Base-by-base conservation (phyloP, 1,140 invertebrate species). In the Maniola jurtina region DNA sequence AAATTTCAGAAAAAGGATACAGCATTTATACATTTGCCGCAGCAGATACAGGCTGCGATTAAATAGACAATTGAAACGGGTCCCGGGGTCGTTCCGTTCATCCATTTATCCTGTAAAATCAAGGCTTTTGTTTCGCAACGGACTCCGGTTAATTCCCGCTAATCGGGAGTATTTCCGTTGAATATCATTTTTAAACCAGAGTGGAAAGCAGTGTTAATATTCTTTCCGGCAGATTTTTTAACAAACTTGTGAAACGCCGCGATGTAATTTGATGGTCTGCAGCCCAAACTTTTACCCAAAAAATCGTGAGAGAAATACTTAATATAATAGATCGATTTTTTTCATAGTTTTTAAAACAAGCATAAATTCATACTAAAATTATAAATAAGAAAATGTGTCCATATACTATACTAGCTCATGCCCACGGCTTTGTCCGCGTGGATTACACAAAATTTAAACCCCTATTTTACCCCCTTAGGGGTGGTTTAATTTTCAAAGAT, bases 1-100 rank as follows among this genome's bases (percentile, higher is more conserved):
- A 42, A 11, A 9, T 6, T 42, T 50, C 36, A 61, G 59, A 64
- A 16, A 61, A 73, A 67, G 67, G 72, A 55, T 64, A 81, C 81
- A 86, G 45, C 70, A 76, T 81, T 83, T 76, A 64, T 80, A 79
- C 81, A 83, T 82, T 86, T 80, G 77, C 73, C 73, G 62, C 72
- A 68, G 69, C 25, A 25, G 25, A 25, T 59, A 64, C 68, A 65
- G 72, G 62, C 48, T 66, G 62, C 76, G 75, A 80, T 85, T 80
- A 83, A 74, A 66, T 68, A 75, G 72, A 77, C 75, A 70, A 79
- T 76, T 66, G 68, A 71, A 64, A 70, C 72, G 71, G 65, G 64
- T 36, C 69, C 66, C 64, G 68, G 71, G 70, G 71, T 70, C 66
- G 72, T 76, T 65, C 81, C 76, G 71, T 77, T 80, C 79, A 83